Base-by-base conservation (phyloP, 2,113 vertebrate genomes). In the Trogon surrucura region DNA sequence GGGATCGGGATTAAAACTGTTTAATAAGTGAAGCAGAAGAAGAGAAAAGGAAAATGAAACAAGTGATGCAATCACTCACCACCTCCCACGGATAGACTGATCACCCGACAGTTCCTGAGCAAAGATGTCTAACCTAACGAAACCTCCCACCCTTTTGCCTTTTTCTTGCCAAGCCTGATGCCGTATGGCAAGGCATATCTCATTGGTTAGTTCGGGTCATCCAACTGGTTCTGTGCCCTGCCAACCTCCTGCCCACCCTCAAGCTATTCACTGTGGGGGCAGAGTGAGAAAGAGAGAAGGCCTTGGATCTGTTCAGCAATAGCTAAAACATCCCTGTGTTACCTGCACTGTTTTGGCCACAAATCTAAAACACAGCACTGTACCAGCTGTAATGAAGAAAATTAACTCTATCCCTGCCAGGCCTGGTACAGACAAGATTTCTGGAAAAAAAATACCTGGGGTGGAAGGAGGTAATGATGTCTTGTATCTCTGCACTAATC, bases 61-160 rank as follows among this genome's bases (percentile, higher is more conserved):
- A 78, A 80, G 21, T 5, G 4, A 89, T n/a, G 25, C 14, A 2
- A 50, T 72, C 14, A 29, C 19, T 72, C 19, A 64, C 27, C 11
- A 36, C n/a, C 18, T 58, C 47, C 25, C 44, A n/a, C 0, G 1
- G 36, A 26, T 2, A 82, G 71, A 71, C 1, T 2, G 0, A 36
- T 16, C 13, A 2, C 10, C n/a, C 79, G 15, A 13, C 51, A 44
- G 14, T 13, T 65, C 26, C 57, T 53, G 29, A 34, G 25, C 10
- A 69, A 82, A 57, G 6, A 62, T 26, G 17, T 30, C 27, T 34
- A 44, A 67, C 18, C 38, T 36, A 45, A 65, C 8, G 41, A 62
- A 45, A 75, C 6, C 41, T 0, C 0, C 16, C 2, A 1, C 5
- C 22, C 34, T 53, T 56, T 30, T 8, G 2, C 44, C 4, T 44